These are phyloP conservation scores for Sphecodes monilicornis DNA, from an alignment of 2,888 invertebrate species.

Conservation along the genomic window DNA sequence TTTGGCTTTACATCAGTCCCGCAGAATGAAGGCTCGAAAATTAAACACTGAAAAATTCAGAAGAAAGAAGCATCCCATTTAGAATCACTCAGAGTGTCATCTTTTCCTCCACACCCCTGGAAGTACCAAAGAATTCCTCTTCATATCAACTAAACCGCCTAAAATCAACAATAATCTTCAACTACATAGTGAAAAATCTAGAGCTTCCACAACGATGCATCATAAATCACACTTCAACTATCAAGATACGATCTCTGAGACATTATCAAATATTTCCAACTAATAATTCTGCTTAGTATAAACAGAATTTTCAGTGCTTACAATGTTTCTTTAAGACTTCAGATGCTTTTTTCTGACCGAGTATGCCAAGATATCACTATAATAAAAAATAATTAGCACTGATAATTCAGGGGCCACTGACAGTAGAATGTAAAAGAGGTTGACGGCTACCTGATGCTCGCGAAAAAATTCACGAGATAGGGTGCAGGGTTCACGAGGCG, in stretches of 20 bases:
- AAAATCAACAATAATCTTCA: not conserved
- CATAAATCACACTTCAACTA: no score
- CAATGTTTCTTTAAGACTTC: no score
- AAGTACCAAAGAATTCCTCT: not conserved
- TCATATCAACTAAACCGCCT: not conserved
- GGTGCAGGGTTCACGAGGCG: slow-evolving; percentile 31
- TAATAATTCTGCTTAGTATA: no score
- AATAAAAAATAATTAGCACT: not conserved
- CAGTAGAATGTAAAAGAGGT: not conserved
- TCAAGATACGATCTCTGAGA: no score
- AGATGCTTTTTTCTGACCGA: no score
- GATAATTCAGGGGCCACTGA: not conserved
- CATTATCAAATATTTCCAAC: not conserved
- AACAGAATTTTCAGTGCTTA: no score
- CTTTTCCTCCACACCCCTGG: not conserved
- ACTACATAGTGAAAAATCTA: not conserved
- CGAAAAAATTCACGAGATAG: slow-evolving; percentile 43
- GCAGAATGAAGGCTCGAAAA: not conserved
- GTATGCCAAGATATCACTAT: not conserved
- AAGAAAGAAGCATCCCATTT: not conserved
- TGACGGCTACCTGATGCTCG: slow-evolving; percentile 56
- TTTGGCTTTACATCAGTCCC: not conserved
- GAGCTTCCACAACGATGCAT: no score
- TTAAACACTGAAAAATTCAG: slow-evolving; percentile 4
- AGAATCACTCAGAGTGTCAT: not conserved